These are phyloP conservation scores for Apodemus agrarius DNA, from an alignment of 2,797 vertebrate genomes.

Conservation along the genomic window DNA sequence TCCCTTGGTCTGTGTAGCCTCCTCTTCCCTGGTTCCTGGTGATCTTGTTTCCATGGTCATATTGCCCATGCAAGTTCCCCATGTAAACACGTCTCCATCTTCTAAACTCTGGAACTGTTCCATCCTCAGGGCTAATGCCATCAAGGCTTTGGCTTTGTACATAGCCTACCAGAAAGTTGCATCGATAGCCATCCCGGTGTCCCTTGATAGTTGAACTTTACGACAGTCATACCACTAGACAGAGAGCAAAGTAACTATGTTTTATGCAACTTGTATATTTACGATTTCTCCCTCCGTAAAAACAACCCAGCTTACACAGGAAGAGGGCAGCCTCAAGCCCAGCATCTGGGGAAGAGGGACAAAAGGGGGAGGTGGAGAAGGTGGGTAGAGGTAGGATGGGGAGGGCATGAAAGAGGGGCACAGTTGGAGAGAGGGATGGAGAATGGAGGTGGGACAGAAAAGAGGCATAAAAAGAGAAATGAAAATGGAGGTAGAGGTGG, in stretches of 20 bases:
- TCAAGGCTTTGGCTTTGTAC: not conserved
- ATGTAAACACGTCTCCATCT: not conserved
- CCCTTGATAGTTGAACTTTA: not conserved
- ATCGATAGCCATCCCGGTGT: too few relatives aligned
- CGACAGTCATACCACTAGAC: not conserved
- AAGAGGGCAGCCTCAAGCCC: not conserved
- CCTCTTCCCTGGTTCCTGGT: rapidly evolving
- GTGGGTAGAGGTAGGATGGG: too few relatives aligned
- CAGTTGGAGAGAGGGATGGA: not conserved
- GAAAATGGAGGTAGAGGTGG: not conserved
- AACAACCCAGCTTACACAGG: not conserved
- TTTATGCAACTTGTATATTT: not conserved
- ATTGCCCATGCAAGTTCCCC: too few relatives aligned
- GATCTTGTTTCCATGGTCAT: too few relatives aligned
- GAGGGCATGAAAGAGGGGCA: not conserved
- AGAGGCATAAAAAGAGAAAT: not conserved
- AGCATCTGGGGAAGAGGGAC: not conserved
- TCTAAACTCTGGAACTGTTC: not conserved
- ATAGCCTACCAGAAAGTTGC: not conserved
- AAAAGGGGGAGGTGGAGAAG: not conserved
- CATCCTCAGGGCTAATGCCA: not conserved
- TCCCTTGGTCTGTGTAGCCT: rapidly evolving
- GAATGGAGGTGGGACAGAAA: not conserved
- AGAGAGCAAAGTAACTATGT: rapidly evolving
- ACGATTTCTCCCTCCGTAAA: not conserved